Conservation (phyloP, 2,797 vertebrate genomes). For the Sebastes diploproa region DNA sequence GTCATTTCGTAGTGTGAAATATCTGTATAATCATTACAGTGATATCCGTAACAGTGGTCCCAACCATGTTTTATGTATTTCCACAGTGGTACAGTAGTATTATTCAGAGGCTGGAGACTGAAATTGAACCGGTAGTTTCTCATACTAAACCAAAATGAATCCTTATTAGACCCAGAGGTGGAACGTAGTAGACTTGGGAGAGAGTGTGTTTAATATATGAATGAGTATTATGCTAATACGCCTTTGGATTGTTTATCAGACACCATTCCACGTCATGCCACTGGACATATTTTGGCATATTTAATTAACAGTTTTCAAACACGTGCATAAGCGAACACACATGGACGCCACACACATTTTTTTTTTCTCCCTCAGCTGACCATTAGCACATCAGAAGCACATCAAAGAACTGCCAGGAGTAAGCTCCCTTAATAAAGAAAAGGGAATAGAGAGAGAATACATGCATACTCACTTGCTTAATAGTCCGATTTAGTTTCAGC, state of each 20-base stretch:
- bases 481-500: background rate
- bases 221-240: slow-evolving; percentile 61
- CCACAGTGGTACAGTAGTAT: background rate
- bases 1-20: background rate
- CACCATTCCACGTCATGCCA: slow-evolving; percentile 2
- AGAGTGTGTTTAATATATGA: slow-evolving; percentile 54
- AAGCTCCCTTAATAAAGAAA: background rate
- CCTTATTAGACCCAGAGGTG: slow-evolving; percentile 23
- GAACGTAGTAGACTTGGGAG: slow-evolving; percentile 7
- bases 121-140: slow-evolving; percentile 9
- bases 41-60: background rate
- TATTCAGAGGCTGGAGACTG: background rate
- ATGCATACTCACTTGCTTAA: background rate
- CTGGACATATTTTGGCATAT: background rate
- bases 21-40: background rate
- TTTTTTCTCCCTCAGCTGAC: background rate
- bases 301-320: slow-evolving; percentile 17
- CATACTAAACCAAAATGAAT: slow-evolving; percentile 14
- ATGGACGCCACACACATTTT: background rate
- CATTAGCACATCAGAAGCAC: background rate
- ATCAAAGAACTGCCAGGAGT: background rate
- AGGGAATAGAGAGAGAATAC: background rate
- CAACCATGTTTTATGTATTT: slow-evolving; percentile 24
- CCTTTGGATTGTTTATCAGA: slow-evolving; percentile 49
- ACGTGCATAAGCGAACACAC: background rate